Percentiles rank a stretch among this genome's conserved stretches.
phyloP scores from a whole-genome alignment of 2,888 invertebrate species.

The Chirona hameri region DNA sequence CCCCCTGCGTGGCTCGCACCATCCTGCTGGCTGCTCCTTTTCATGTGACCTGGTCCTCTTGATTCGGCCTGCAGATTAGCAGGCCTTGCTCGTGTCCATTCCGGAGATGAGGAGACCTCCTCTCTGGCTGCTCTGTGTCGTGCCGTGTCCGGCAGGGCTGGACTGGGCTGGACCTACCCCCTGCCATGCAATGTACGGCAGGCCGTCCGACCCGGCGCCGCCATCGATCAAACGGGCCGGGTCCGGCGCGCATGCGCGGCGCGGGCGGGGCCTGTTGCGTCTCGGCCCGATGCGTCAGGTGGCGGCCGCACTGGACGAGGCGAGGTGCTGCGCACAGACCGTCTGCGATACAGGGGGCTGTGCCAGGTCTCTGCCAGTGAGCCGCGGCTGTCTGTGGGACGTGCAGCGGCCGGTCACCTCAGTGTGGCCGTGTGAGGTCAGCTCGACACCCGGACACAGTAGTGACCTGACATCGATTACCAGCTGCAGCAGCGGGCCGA shows the following conservation, averaged over 20 bases:
- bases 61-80: no score
- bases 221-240: conserved; percentile 9
- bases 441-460: no score
- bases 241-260: conserved; percentile 6
- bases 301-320: not conserved
- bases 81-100: no score
- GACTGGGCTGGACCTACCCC: no score
- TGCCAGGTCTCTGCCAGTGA: not conserved
- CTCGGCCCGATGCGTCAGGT: not conserved
- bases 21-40: no score
- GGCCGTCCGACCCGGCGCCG: not conserved
- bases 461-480: no score
- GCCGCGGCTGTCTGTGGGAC: not conserved
- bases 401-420: not conserved
- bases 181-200: not conserved
- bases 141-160: no score
- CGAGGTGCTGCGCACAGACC: not conserved
- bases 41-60: no score
- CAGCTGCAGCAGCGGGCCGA: not conserved
- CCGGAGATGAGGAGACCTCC: no score
- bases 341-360: not conserved
- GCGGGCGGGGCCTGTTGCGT: conserved; percentile 28
- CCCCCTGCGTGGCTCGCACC: no score
- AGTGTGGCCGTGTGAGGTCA: not conserved
- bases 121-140: no score